phyloP scores from a whole-genome alignment of 2,797 vertebrate genomes.

The Hydrocynus forskahlii region DNA sequence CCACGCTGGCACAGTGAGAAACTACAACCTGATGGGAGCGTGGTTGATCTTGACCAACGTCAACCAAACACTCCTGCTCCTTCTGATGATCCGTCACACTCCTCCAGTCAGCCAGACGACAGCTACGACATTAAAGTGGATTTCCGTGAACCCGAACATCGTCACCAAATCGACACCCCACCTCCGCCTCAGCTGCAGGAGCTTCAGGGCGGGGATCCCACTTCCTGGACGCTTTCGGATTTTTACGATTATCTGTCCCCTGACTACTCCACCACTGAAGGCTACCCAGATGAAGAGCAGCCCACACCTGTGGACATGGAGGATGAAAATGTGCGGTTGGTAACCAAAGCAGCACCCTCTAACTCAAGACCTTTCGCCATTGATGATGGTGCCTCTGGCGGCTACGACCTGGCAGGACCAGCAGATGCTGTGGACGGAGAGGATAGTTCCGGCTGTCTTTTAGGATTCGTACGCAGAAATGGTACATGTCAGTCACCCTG shows the following conservation, averaged over 20 bases:
- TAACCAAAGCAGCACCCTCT: conserved; percentile 28
- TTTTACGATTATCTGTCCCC: conserved; percentile 82
- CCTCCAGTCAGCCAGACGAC: conserved; percentile 24
- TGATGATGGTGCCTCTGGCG: conserved; percentile 25
- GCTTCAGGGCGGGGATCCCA: conserved; percentile 61
- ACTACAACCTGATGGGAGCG: conserved; percentile 50
- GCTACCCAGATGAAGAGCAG: conserved; percentile 75
- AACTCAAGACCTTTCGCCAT: conserved; percentile 2
- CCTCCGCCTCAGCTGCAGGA: conserved; percentile 38
- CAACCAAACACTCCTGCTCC: conserved; percentile 1
- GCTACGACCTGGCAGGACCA: conserved; percentile 4
- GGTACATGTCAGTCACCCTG: conserved; percentile 73
- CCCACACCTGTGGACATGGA: conserved; percentile 67
- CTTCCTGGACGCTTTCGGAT: conserved; percentile 76
- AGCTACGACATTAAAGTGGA: conserved; percentile 34
- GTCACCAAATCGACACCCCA: conserved; percentile 7
- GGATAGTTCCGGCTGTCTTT: conserved; percentile 27
- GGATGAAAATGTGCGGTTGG: conserved; percentile 59
- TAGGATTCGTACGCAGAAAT: conserved; percentile 48
- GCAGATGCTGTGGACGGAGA: not conserved
- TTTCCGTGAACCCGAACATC: conserved; percentile 39
- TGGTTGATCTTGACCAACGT: conserved; percentile 11
- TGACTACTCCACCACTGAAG: conserved; percentile 81
- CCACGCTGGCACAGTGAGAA: conserved; percentile 23
- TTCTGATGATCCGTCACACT: not conserved